Base-by-base conservation (phyloP, 2,113 vertebrate genomes). In the Benitochromis conjunctus region DNA sequence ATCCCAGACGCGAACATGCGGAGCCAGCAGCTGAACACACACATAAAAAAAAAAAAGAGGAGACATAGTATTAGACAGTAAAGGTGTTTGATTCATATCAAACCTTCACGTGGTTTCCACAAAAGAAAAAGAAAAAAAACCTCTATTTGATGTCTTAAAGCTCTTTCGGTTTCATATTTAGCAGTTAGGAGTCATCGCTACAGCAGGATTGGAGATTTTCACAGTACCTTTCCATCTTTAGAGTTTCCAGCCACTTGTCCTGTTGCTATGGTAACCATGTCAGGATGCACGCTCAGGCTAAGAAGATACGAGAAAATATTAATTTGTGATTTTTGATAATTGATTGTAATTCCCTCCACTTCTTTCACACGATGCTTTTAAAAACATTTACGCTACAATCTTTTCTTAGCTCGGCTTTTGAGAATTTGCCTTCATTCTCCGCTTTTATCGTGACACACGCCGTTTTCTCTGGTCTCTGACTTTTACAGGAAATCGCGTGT, bases 201-300 rank as follows among this genome's bases (percentile, higher is more conserved):
- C 26, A 0, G 64, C 57, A 85, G 36, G 58, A 57, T 24, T 24
- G 14, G 36, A 41, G 24, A 18, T 14, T 83, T 36, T 64, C n/a
- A 64, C 48, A 5, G 31, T 95, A 98, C 98, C 97, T 98, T 98
- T 83, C 98, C 98, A 87, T 98, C 98, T 94, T 97, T 97, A 7
- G 97, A 97, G 89, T 96, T 98, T 84, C 98, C 98, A 0, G 98
- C 97, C 89, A 98, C 96, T 93, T 98, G 98, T 48, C 98, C 98
- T 0, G 97, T 98, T 90, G 98, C 98, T 43, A 98, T 97, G 89
- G 98, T 98, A 88, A 98, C 97, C 96, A 97, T 98, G 90, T 98
- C 98, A 1, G 98, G 98, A 92, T 98, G 98, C 78, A 98, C 96
- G 5, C 96, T 97, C 95, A 98, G 89, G 94, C 98, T 98, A 79